Evolutionary conservation across 2,113 vertebrate genomes (phyloP).

Genomic region (Helogale parvula): DNA sequence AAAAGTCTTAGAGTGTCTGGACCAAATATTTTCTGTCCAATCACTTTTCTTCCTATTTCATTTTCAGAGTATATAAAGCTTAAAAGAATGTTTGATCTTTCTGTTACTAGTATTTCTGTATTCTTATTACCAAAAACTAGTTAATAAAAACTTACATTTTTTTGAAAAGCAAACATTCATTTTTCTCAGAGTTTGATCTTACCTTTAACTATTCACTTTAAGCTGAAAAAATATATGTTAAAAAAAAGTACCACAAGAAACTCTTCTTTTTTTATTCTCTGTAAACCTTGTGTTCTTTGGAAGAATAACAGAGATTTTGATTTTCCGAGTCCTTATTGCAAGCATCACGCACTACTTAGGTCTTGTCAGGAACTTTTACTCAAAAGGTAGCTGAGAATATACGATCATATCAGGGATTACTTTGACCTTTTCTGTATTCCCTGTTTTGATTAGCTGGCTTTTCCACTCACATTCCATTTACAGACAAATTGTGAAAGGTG

Average conservation of each 20-base stretch:
- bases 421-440: conserved; percentile 82
- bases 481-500: conserved; percentile 59
- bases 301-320: conserved; percentile 43
- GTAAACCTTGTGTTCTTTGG: neutral
- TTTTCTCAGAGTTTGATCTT: neutral
- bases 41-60: conserved; percentile 27
- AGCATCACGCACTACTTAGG: neutral
- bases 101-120: neutral
- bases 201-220: neutral
- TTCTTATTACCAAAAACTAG: neutral
- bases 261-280: neutral
- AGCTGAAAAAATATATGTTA: neutral
- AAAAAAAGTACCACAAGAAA: neutral
- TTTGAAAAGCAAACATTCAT: neutral
- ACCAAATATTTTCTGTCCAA: neutral
- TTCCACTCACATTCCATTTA: conserved; percentile 65
- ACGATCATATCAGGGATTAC: conserved; percentile 38
- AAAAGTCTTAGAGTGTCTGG: neutral
- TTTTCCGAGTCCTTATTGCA: neutral
- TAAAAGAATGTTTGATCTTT: conserved; percentile 17
- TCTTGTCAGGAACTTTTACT: conserved; percentile 52
- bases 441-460: conserved; percentile 77
- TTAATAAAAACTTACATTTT: neutral
- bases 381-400: conserved; percentile 59
- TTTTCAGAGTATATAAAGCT: conserved; percentile 32